Evolutionary conservation across 2,888 invertebrate genomes (phyloP), one percentile per base, ranked within the genome.

Genomic region (Tenthredo amoena): DNA sequence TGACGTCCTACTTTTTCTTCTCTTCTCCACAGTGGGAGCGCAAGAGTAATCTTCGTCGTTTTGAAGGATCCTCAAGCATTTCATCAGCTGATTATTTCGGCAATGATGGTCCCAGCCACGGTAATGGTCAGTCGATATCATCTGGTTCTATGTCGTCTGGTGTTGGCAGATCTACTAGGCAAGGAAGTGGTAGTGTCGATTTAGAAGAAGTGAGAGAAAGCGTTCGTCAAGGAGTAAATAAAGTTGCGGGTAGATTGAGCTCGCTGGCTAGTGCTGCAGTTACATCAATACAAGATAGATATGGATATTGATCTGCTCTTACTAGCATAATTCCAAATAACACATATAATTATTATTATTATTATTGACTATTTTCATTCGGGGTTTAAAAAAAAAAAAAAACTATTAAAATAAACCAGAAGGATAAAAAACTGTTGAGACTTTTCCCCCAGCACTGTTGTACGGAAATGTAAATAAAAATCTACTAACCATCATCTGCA

Each of bases 151-250:
- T 92, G 89, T 91, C 89, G 86, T 88, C 90, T 77, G 87, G 89
- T 4, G 88, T 91, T 34, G 91, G 91, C 40, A 88, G 90, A 86
- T 88, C 87, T 62, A 88, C 87, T 74, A 86, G 87, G 87, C 18
- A 58, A 7, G 89, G 90, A 34, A 65, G 85, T 81, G 90, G 90
- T 31, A 91, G 91, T 71, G 91, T 93, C 0, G 99, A 99, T 94
- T 95, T 99, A 87, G 98, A 99, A 88, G 99, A 99, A 92, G 98
- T 99, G 62, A 98, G 98, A 93, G 99, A 99, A 94, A 98, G 99
- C 88, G 99, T 99, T 55, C 97, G 98, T 90, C 98, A 98, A 92
- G 99, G 99, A 86, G 99, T 99, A 85, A 98, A 98, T 88, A 98
- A 98, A 94, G 99, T 99, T 87, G 99, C 99, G 82, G 99, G 98